Evolutionary conservation across 2,888 invertebrate genomes (phyloP).

Genomic region (Criorhina ranunculi): DNA sequence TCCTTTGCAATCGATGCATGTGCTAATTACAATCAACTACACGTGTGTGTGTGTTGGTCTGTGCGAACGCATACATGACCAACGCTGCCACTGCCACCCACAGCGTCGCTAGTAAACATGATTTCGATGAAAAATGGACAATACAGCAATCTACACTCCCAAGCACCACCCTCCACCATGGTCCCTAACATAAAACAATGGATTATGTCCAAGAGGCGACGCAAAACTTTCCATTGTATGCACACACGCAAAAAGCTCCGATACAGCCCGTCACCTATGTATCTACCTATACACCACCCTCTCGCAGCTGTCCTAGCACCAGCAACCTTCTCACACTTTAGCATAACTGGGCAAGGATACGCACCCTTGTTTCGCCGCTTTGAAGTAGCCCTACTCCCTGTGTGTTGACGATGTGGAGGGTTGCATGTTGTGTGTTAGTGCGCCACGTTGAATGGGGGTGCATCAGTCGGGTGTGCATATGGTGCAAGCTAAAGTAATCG

Average conservation of each 20-base stretch:
- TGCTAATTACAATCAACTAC: constrained; percentile 65
- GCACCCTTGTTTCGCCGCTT: constrained; percentile 71
- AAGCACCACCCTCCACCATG: neutral
- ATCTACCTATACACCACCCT: constrained; percentile 15
- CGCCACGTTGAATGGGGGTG: constrained; percentile 50
- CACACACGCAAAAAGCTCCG: constrained; percentile 76
- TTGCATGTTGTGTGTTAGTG: constrained; percentile 64
- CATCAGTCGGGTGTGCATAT: constrained; percentile 66
- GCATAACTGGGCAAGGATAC: constrained; percentile 60
- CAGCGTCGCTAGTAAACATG: constrained; percentile 53
- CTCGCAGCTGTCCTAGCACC: neutral
- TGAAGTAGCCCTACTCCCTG: constrained; percentile 49
- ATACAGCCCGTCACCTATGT: constrained; percentile 52
- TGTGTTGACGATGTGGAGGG: constrained; percentile 23
- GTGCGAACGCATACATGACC: constrained; percentile 33
- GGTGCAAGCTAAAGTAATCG: constrained; percentile 73
- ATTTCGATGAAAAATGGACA: constrained; percentile 74
- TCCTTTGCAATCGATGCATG: constrained; percentile 76
- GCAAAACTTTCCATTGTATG: constrained; percentile 74
- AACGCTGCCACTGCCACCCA: constrained; percentile 5
- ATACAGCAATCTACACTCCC: constrained; percentile 38
- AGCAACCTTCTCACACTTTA: constrained; percentile 1
- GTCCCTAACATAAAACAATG: constrained; percentile 52
- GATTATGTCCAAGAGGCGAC: constrained; percentile 74
- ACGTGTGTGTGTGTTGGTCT: constrained; percentile 9